phyloP scores from a whole-genome alignment of 2,113 vertebrate species.

The Neopipo cinnamomea region DNA sequence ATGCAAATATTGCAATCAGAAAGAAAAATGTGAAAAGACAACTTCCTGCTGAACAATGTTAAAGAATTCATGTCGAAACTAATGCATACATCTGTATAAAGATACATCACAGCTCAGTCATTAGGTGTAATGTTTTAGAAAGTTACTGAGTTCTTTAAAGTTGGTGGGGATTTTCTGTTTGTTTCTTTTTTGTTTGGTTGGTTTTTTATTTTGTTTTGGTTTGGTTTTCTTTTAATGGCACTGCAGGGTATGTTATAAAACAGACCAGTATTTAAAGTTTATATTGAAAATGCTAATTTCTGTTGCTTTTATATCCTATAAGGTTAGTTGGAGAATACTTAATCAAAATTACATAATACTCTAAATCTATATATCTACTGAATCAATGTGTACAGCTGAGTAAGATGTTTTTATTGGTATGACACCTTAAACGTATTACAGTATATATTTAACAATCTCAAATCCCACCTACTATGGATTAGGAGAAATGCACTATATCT shows the following conservation, averaged over 20 bases:
- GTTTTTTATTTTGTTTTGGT: not conserved
- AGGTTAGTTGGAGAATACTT: not conserved
- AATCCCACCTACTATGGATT: not conserved
- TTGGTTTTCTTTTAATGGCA: not conserved
- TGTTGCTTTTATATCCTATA: not conserved
- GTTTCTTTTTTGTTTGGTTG: too few relatives aligned
- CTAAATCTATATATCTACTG: not conserved
- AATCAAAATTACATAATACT: not conserved
- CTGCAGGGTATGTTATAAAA: not conserved
- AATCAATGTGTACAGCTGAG: not conserved
- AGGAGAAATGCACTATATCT: not conserved
- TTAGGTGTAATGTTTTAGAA: not conserved
- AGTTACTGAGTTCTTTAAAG: not conserved
- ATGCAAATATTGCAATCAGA: not conserved
- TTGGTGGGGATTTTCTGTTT: not conserved
- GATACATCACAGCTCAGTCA: not conserved
- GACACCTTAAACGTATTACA: not conserved
- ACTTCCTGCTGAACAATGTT: not conserved
- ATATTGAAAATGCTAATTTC: not conserved
- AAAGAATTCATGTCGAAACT: not conserved
- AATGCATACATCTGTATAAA: not conserved
- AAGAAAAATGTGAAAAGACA: not conserved
- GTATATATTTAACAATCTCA: not conserved
- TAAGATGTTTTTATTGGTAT: not conserved
- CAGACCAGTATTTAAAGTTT: not conserved